Conservation (phyloP, 1,140 invertebrate genomes). For the Drosophila chauvacae region DNA sequence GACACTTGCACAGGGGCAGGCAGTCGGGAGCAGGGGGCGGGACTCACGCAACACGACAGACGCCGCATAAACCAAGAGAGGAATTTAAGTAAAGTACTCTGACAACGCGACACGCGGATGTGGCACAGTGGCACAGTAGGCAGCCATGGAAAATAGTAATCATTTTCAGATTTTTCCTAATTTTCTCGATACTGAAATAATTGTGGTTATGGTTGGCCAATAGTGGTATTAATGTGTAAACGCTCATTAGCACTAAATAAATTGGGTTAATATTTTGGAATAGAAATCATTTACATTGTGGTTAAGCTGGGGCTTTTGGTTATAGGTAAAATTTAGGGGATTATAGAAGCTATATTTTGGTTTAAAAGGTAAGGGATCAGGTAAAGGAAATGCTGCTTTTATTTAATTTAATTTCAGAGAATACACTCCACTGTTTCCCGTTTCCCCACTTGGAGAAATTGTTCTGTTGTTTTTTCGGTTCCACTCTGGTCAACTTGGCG, state of each 20-base stretch:
- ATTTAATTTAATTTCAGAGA: not conserved
- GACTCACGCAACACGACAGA: conserved; percentile 73
- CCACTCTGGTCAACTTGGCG: conserved; percentile 57
- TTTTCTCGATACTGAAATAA: not conserved
- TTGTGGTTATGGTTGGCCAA: not conserved
- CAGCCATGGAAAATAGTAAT: not conserved
- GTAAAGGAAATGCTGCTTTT: not conserved
- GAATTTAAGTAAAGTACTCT: conserved; percentile 66
- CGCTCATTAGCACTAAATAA: conserved; percentile 14
- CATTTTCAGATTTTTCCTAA: not conserved
- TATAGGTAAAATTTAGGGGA: not conserved
- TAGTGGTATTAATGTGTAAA: not conserved
- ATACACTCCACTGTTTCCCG: conserved; percentile 28
- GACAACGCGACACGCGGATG: conserved; percentile 8
- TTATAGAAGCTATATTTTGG: not conserved
- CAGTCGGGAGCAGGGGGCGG: conserved; percentile 14
- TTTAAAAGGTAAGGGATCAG: not conserved
- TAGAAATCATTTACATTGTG: not conserved
- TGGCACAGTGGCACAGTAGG: conserved; percentile 39
- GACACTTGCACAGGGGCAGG: conserved; percentile 65
- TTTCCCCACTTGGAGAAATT: conserved; percentile 11
- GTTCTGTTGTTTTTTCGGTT: conserved; percentile 41
- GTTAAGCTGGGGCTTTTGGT: not conserved
- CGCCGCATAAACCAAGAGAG: conserved; percentile 51
- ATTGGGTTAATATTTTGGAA: not conserved